These are phyloP conservation scores for Rhabdomys dilectus DNA, from an alignment of 2,113 vertebrate genomes.

Conservation along the genomic window DNA sequence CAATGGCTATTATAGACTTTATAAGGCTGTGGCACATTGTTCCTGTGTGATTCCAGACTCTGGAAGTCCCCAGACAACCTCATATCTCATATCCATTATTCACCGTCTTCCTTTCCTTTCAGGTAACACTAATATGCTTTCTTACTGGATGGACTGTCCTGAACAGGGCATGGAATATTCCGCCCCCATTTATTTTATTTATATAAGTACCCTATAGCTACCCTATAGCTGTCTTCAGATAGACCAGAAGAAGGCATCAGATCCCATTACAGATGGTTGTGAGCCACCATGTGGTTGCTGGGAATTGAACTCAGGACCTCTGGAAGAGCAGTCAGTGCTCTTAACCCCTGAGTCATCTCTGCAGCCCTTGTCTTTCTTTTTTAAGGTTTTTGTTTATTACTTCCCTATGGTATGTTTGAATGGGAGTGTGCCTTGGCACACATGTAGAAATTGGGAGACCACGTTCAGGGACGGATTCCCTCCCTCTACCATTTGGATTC, in stretches of 20 bases:
- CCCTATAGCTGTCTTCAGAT: no score
- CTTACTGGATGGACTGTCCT: neutral
- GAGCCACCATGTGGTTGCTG: no score
- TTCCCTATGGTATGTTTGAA: neutral
- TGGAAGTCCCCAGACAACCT: neutral
- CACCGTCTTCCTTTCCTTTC: neutral
- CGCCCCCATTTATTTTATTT: neutral
- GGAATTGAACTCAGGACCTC: no score
- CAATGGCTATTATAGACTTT: neutral
- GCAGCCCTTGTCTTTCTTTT: neutral
- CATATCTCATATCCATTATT: neutral
- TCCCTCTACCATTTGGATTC: neutral
- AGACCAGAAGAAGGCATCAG: no score
- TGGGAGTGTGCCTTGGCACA: neutral
- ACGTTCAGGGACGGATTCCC: neutral
- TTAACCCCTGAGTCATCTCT: no score
- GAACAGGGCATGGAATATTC: neutral
- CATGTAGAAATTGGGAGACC: neutral
- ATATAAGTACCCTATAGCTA: no score
- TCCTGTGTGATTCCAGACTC: neutral
- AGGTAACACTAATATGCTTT: neutral
- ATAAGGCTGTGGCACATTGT: neutral
- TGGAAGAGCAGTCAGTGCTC: no score
- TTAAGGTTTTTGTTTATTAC: neutral
- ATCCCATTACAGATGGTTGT: no score